Evolutionary conservation across 1,140 invertebrate species (phyloP).

Genomic region (Fopius arisanus): DNA sequence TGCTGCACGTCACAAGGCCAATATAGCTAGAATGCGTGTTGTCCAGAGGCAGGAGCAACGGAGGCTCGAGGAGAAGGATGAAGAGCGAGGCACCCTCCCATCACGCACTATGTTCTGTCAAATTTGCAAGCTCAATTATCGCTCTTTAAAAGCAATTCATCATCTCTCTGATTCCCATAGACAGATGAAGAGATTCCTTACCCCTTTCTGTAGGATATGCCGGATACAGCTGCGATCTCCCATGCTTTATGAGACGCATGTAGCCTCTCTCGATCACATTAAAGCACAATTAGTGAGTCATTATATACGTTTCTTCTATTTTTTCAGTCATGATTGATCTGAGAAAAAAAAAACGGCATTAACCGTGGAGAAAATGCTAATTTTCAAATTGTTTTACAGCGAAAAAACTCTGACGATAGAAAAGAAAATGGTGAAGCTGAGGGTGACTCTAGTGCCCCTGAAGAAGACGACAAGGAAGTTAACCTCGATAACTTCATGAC

Average conservation of each 20-base stretch:
- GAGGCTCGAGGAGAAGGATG: conserved; percentile 73
- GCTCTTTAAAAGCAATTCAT: conserved; percentile 77
- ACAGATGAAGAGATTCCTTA: conserved; percentile 82
- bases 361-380: no score
- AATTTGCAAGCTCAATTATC: conserved; percentile 82
- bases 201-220: conserved; percentile 78
- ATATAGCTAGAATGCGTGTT: conserved; percentile 75
- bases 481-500: conserved; percentile 86
- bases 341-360: no score
- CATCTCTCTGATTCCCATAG: conserved; percentile 78
- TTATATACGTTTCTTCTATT: no score
- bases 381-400: conserved; percentile 44
- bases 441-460: conserved; percentile 66
- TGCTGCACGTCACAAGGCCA: conserved; percentile 74
- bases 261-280: conserved; percentile 80
- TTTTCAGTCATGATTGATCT: no score
- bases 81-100: conserved; percentile 71
- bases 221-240: conserved; percentile 78
- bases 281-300: conserved; percentile 51
- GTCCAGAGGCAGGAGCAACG: conserved; percentile 78
- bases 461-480: conserved; percentile 76
- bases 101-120: conserved; percentile 75
- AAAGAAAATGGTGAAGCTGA: conserved; percentile 51
- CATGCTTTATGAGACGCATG: conserved; percentile 82
- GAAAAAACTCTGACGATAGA: conserved; percentile 56